A percentile compares a stretch with the other conserved stretches of the same genome.
Evolutionary conservation across 2,888 invertebrate species (phyloP).

Genomic region (Drosophila percnosoma): DNA sequence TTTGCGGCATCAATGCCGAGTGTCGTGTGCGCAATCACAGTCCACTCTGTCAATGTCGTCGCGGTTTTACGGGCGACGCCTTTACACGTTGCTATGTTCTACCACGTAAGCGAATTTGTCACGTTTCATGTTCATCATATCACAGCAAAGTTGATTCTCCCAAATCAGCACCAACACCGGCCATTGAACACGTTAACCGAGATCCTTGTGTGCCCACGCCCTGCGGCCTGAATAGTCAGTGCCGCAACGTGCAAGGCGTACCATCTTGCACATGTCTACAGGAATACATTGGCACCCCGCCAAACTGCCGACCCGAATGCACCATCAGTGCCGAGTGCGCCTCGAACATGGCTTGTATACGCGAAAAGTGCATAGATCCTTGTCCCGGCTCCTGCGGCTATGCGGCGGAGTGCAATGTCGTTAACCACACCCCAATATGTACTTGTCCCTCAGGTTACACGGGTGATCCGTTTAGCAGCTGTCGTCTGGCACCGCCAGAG

Average conservation of each 20-base stretch:
- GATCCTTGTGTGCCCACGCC: constrained; percentile 89
- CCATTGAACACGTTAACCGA: constrained; percentile 71
- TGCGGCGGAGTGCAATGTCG: constrained; percentile 87
- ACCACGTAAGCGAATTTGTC: constrained; percentile 81
- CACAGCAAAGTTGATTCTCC: background rate
- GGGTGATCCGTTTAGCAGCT: constrained; percentile 88
- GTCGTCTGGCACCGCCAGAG: constrained; percentile 80
- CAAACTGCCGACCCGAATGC: constrained; percentile 89
- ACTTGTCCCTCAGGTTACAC: constrained; percentile 87
- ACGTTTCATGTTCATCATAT: background rate
- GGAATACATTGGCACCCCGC: constrained; percentile 88
- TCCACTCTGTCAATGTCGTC: constrained; percentile 90
- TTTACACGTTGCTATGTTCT: constrained; percentile 88
- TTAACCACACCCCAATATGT: constrained; percentile 88
- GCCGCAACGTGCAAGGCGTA: constrained; percentile 86
- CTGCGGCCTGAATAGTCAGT: constrained; percentile 88
- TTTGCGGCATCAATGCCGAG: constrained; percentile 88
- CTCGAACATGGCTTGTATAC: constrained; percentile 88
- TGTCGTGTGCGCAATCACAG: constrained; percentile 92
- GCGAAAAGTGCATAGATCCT: constrained; percentile 88
- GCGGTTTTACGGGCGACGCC: constrained; percentile 90
- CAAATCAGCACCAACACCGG: constrained; percentile 71
- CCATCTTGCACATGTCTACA: constrained; percentile 87
- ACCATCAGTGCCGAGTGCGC: constrained; percentile 89
- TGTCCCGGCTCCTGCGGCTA: constrained; percentile 89